These are phyloP conservation scores for Smithornis capensis DNA, from an alignment of 2,113 vertebrate species.

Conservation along the genomic window DNA sequence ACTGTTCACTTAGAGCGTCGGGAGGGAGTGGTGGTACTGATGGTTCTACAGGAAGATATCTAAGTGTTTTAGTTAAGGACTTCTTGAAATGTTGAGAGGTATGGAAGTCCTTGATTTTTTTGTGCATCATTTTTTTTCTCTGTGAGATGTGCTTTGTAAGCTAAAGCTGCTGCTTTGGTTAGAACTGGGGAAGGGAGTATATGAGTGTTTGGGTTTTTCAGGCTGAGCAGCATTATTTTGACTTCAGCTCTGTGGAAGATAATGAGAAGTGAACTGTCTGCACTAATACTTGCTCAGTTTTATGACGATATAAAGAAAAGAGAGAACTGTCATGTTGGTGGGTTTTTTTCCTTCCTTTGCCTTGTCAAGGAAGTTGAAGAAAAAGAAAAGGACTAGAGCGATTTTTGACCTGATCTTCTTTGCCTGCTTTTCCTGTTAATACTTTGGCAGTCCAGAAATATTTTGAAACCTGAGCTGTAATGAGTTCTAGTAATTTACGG, in stretches of 20 bases:
- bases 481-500: neutral
- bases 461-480: neutral
- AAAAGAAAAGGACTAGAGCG: neutral
- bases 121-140: fast-evolving
- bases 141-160: neutral
- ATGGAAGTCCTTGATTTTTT: neutral
- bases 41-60: neutral
- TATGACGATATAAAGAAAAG: neutral
- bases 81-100: neutral
- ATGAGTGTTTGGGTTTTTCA: neutral
- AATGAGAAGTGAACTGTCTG: neutral
- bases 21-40: neutral
- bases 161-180: neutral
- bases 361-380: neutral
- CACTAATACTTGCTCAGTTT: neutral
- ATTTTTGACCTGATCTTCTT: neutral
- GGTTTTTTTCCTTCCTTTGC: neutral
- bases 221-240: neutral
- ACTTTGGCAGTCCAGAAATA: neutral
- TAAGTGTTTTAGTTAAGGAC: neutral
- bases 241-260: neutral
- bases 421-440: neutral
- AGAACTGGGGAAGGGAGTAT: neutral
- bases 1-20: neutral
- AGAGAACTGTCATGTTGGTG: neutral